phyloP scores from a whole-genome alignment of 2,888 invertebrate genomes.

The Melieria omissa region DNA sequence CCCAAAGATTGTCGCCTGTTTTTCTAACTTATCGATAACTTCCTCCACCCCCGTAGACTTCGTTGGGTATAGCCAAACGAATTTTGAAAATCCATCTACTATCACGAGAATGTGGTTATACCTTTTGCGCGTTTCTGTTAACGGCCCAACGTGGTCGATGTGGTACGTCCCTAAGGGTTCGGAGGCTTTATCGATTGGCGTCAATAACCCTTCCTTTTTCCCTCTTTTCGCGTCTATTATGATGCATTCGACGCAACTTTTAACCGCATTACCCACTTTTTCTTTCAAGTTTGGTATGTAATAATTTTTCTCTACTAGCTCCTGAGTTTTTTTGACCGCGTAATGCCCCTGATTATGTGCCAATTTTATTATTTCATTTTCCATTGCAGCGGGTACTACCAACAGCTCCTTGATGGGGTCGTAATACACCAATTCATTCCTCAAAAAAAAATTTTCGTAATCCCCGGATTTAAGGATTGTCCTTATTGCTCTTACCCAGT shows the following conservation, averaged over 20 bases:
- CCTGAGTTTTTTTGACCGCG: neutral
- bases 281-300: neutral
- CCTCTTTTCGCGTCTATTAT: constrained; percentile 2
- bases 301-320: neutral
- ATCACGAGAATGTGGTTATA: constrained; percentile 4
- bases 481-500: too few relatives aligned
- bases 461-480: neutral
- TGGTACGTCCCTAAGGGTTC: neutral
- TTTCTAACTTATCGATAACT: constrained; percentile 2
- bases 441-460: neutral
- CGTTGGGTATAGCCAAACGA: constrained; percentile 4
- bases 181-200: constrained; percentile 1
- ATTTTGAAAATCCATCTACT: constrained; percentile 14
- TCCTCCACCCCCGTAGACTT: constrained; percentile 4
- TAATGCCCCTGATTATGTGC: neutral
- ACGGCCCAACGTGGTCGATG: constrained; percentile 7
- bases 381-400: too few relatives aligned
- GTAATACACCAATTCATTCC: neutral
- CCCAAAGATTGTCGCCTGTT: constrained; percentile 9
- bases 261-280: neutral
- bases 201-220: constrained; percentile 10
- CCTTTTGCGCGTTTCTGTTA: constrained; percentile 9
- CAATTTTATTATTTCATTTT: too few relatives aligned
- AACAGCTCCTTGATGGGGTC: too few relatives aligned
- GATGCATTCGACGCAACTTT: neutral